Percentiles rank a stretch among this genome's conserved stretches.
Conservation (phyloP, 2,888 invertebrate genomes). For the Petrophora chlorosata region DNA sequence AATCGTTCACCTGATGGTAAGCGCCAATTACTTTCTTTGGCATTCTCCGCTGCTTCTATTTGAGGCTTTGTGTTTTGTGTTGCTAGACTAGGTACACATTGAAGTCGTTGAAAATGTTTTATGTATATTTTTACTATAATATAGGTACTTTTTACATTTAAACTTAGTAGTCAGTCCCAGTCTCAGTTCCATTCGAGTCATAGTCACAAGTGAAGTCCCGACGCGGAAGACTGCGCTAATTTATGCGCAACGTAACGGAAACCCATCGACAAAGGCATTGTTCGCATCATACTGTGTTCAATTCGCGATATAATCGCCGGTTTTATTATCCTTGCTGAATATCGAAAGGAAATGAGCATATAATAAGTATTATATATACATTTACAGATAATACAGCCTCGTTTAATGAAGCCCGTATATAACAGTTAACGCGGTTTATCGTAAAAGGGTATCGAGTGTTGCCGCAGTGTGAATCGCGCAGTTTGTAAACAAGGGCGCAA, state of each 20-base stretch:
- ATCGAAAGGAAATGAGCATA: slow-evolving; percentile 58
- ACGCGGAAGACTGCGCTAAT: slow-evolving; percentile 22
- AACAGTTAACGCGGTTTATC: slow-evolving; percentile 35
- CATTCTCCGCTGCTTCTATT: too few relatives aligned
- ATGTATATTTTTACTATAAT: too few relatives aligned
- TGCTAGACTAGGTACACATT: too few relatives aligned
- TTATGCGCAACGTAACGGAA: slow-evolving; percentile 16
- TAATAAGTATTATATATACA: too few relatives aligned
- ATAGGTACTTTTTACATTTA: too few relatives aligned
- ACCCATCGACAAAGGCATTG: slow-evolving; percentile 23
- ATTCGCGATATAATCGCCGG: slow-evolving; percentile 23
- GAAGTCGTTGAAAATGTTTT: too few relatives aligned
- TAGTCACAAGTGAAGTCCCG: slow-evolving; percentile 10
- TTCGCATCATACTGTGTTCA: slow-evolving; percentile 29
- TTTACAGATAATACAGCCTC: slow-evolving; percentile 47
- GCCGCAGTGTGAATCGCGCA: slow-evolving; percentile 3
- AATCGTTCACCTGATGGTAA: too few relatives aligned
- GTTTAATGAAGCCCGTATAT: slow-evolving; percentile 48
- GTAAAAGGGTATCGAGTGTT: slow-evolving; percentile 27
- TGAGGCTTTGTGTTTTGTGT: too few relatives aligned
- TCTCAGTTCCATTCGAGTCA: too few relatives aligned
- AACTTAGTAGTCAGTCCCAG: too few relatives aligned
- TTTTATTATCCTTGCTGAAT: slow-evolving; percentile 49
- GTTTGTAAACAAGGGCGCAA: neutral
- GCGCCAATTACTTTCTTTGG: too few relatives aligned